These are phyloP conservation scores for Hylia prasina DNA, from an alignment of 2,113 vertebrate genomes.

Conservation along the genomic window DNA sequence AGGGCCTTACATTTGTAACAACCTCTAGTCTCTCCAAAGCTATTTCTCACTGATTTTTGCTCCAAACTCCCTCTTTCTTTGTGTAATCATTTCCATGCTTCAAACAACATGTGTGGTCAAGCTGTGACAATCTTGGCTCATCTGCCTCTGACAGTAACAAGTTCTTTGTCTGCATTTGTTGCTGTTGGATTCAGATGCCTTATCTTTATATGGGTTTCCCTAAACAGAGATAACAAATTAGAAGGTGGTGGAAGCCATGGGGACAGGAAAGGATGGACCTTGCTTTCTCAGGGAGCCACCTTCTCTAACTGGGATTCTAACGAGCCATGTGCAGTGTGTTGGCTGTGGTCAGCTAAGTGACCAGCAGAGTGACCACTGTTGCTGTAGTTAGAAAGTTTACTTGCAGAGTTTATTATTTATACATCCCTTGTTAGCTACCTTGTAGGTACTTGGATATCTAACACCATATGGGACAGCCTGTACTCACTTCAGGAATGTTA, in stretches of 20 bases:
- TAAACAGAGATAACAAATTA: background rate
- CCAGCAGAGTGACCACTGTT: background rate
- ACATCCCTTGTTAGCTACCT: background rate
- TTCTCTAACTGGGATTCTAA: background rate
- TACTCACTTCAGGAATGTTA: background rate
- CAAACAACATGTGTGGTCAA: background rate
- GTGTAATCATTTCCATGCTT: background rate
- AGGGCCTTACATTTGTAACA: background rate
- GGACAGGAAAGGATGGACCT: background rate
- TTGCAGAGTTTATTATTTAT: background rate
- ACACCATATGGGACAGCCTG: background rate
- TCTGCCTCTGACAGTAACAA: background rate
- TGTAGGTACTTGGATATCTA: background rate
- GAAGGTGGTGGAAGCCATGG: background rate
- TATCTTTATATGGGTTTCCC: background rate
- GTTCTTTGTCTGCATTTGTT: background rate
- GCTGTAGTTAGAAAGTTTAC: background rate
- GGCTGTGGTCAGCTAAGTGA: background rate
- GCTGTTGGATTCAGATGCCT: background rate
- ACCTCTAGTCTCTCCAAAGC: background rate
- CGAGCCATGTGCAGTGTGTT: rapidly evolving
- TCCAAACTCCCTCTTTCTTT: background rate
- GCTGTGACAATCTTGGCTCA: conserved; percentile 1
- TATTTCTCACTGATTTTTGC: background rate
- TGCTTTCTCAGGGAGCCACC: background rate